Conservation (phyloP, 2,113 vertebrate species). For the Petrocephalus microphthalmus region DNA sequence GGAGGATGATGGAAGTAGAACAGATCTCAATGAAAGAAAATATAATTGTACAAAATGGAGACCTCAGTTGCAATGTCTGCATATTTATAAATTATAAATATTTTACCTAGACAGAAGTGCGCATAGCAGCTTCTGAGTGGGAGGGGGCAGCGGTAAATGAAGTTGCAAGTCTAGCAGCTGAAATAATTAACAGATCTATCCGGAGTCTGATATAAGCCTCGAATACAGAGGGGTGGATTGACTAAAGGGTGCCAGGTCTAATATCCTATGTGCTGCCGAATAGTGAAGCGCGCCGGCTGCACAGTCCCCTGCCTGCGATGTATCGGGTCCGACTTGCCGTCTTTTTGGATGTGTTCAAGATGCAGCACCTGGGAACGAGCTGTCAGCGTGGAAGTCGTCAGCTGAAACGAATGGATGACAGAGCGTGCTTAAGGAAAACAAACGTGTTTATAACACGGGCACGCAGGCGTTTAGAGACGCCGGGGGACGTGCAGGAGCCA, state of each 20-base stretch:
- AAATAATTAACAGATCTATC: constrained; percentile 1
- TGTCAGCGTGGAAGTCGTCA: neutral
- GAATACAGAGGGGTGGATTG: neutral
- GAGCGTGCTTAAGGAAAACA: neutral
- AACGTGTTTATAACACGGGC: neutral
- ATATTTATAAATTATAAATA: neutral
- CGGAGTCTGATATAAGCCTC: neutral
- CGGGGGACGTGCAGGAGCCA: neutral
- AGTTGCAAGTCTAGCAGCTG: neutral
- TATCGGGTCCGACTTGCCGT: neutral
- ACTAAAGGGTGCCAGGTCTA: neutral
- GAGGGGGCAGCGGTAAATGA: neutral
- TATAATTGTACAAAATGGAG: neutral
- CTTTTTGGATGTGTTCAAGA: neutral
- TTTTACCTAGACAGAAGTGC: neutral
- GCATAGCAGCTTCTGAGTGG: neutral
- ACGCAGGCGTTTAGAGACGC: neutral
- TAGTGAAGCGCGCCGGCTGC: neutral
- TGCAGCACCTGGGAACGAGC: neutral
- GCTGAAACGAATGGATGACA: neutral
- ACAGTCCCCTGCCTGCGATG: neutral
- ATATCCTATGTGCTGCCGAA: neutral
- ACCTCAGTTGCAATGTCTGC: neutral
- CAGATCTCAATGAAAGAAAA: neutral
- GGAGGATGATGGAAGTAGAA: neutral